Evolutionary conservation across 2,113 vertebrate species (phyloP).

Genomic region (Chlorodrepanis virens): DNA sequence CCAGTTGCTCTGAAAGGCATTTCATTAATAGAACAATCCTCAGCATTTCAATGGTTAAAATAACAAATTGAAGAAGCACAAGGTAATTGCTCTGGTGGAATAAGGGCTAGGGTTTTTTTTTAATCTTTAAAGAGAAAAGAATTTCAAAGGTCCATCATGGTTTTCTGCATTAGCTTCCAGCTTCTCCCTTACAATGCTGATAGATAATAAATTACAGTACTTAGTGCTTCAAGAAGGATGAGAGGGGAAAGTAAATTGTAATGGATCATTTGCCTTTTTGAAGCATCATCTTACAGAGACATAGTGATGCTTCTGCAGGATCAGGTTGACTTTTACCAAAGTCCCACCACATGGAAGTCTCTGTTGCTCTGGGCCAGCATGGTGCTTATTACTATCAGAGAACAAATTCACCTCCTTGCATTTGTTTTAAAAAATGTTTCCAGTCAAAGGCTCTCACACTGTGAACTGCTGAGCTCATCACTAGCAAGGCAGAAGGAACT

Average conservation of each 20-base stretch:
- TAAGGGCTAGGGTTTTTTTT: not conserved
- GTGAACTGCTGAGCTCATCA: not conserved
- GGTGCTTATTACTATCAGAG: accelerated
- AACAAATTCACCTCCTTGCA: not conserved
- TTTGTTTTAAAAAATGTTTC: not conserved
- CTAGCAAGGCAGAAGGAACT: not conserved
- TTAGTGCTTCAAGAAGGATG: not conserved
- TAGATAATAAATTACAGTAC: not conserved
- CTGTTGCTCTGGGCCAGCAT: not conserved
- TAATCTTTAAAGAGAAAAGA: not conserved
- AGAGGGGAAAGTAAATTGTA: conserved; percentile 2
- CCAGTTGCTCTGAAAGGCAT: not conserved
- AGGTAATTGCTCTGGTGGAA: not conserved
- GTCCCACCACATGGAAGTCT: accelerated
- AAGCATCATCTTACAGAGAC: not conserved
- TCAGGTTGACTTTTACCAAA: not conserved
- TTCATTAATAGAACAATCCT: not conserved
- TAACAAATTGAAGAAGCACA: not conserved
- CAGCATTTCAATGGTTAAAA: not conserved
- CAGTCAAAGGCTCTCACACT: not conserved
- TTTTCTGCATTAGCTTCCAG: not conserved
- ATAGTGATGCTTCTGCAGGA: not conserved
- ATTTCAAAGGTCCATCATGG: not conserved
- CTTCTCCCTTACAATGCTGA: not conserved
- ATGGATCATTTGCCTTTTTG: not conserved